These are phyloP conservation scores for Solea senegalensis DNA, from an alignment of 2,113 vertebrate species.

Conservation along the genomic window DNA sequence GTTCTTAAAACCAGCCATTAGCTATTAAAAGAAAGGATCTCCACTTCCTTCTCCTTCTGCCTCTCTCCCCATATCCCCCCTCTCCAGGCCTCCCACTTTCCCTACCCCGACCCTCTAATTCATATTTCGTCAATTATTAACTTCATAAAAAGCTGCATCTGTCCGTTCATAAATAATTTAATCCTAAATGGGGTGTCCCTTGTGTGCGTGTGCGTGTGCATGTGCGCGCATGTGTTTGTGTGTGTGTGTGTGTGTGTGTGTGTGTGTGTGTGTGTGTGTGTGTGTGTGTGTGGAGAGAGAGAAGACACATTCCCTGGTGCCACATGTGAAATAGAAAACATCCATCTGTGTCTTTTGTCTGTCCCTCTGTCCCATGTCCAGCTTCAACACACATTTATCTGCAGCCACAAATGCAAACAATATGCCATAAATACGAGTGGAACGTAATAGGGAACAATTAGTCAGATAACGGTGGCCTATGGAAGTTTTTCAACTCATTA, in stretches of 20 bases:
- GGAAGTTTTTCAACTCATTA: too few species aligned
- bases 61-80: background rate
- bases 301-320: constrained; percentile 19
- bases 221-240: background rate
- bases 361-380: background rate
- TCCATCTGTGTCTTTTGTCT: background rate
- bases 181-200: constrained; percentile 67
- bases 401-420: too few species aligned
- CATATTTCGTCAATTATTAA: constrained; percentile 80
- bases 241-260: constrained; percentile 11
- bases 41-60: background rate
- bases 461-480: too few species aligned
- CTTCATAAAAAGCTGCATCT: constrained; percentile 80
- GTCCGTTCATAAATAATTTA: constrained; percentile 77
- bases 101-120: constrained; percentile 16
- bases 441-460: too few species aligned
- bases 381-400: too few species aligned
- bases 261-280: background rate
- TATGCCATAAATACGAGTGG: too few species aligned
- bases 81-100: background rate
- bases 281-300: background rate
- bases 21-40: background rate
- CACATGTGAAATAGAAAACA: constrained; percentile 20
- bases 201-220: constrained; percentile 16
- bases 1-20: background rate